Conservation (phyloP, 2,888 invertebrate species). For the Acanthosepion pharaonis region DNA sequence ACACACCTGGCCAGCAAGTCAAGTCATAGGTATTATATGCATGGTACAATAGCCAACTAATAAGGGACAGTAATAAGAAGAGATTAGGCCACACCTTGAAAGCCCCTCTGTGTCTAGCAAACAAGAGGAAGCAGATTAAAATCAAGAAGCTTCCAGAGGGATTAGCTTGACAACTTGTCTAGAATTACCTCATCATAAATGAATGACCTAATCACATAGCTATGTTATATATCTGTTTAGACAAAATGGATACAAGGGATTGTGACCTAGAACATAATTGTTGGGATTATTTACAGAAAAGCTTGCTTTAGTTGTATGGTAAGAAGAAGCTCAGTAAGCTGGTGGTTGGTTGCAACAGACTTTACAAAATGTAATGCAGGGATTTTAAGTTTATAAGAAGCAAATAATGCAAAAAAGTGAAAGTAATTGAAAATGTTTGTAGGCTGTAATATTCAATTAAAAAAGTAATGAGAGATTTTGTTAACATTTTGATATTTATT, state of each 20-base stretch:
- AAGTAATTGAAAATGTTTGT: no score
- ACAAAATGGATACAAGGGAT: not conserved
- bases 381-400: no score
- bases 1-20: slow-evolving; percentile 20
- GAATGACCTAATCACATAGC: slow-evolving; percentile 4
- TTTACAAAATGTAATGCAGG: not conserved
- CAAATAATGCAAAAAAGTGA: no score
- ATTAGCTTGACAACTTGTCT: not conserved
- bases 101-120: not conserved
- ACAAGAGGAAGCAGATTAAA: not conserved
- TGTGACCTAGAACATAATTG: not conserved
- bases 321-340: not conserved
- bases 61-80: not conserved
- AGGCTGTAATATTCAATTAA: no score
- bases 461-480: no score
- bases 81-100: not conserved
- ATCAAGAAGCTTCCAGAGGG: slow-evolving; percentile 17
- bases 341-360: not conserved
- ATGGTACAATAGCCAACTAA: not conserved
- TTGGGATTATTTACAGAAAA: not conserved
- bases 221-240: not conserved
- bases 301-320: not conserved
- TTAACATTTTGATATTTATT: no score
- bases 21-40: not conserved
- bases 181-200: slow-evolving; percentile 23